Percentiles rank a stretch among this genome's conserved stretches.
Evolutionary conservation across 2,888 invertebrate genomes (phyloP).

Genomic region (Dugesia japonica): DNA sequence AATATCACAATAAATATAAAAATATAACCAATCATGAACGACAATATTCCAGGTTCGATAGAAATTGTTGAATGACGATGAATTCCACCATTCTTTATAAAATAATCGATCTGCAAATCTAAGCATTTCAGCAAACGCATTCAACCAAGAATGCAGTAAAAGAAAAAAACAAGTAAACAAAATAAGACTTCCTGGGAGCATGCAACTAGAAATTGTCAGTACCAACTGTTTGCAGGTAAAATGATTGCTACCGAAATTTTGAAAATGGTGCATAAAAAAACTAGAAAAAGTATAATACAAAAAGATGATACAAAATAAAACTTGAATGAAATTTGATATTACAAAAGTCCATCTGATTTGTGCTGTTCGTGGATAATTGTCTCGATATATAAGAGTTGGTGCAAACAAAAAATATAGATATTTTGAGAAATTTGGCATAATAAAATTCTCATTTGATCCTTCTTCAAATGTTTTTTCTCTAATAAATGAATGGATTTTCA

Average conservation of each 20-base stretch:
- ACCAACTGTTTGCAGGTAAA: conserved; percentile 41
- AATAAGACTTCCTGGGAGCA: conserved; percentile 47
- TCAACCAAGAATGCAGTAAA: conserved; percentile 73
- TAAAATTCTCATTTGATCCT: conserved; percentile 36
- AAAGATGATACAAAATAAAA: conserved; percentile 63
- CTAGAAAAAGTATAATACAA: conserved; percentile 65
- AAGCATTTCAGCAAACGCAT: conserved; percentile 72
- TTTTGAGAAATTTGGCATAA: conserved; percentile 56
- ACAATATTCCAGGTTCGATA: conserved; percentile 81
- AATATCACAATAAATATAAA: conserved; percentile 66
- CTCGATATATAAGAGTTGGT: conserved; percentile 68
- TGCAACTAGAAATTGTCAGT: neutral
- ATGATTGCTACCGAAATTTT: conserved; percentile 44
- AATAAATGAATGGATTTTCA: conserved; percentile 73
- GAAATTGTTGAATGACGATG: conserved; percentile 24
- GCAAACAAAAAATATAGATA: conserved; percentile 71
- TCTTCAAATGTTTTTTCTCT: conserved; percentile 54
- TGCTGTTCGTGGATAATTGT: conserved; percentile 62
- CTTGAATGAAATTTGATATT: conserved; percentile 58
- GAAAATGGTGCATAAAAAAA: conserved; percentile 59
- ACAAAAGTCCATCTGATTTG: conserved; percentile 62
- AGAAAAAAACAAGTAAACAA: conserved; percentile 65
- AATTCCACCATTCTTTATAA: conserved; percentile 51
- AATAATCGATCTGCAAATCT: conserved; percentile 70
- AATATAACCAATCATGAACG: conserved; percentile 80